Evolutionary conservation across 1,140 invertebrate species (phyloP).

Genomic region (Phymorhynchus buccinoides): DNA sequence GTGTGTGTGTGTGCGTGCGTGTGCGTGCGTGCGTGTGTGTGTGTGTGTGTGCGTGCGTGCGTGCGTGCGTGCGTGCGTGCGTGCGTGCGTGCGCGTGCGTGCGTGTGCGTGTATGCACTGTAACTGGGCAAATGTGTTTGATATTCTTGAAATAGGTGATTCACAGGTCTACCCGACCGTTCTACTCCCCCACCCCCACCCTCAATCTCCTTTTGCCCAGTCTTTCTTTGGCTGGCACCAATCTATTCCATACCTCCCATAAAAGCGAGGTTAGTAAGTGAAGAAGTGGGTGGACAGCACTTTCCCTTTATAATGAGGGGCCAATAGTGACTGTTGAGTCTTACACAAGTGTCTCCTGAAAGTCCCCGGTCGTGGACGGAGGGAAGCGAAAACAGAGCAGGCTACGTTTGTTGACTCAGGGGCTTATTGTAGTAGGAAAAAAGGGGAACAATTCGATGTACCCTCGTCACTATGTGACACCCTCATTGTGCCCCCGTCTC

Average conservation of each 20-base stretch:
- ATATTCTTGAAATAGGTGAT: neutral
- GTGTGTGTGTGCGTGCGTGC: neutral
- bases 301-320: no score
- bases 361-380: no score
- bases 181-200: neutral
- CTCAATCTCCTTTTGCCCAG: no score
- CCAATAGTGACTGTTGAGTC: no score
- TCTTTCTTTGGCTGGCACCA: no score
- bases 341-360: no score
- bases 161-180: neutral
- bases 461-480: no score
- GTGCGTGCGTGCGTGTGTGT: neutral
- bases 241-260: no score
- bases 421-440: neutral
- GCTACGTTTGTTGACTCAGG: neutral
- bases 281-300: no score
- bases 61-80: neutral
- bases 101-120: slow-evolving; percentile 13
- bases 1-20: neutral
- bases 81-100: slow-evolving; percentile 15
- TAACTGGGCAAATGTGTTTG: neutral
- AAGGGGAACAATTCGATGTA: no score
- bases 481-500: no score
- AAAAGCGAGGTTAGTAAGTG: no score
- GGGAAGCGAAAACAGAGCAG: neutral